Conservation (phyloP, 2,888 invertebrate species). For the Andrena trimmerana region DNA sequence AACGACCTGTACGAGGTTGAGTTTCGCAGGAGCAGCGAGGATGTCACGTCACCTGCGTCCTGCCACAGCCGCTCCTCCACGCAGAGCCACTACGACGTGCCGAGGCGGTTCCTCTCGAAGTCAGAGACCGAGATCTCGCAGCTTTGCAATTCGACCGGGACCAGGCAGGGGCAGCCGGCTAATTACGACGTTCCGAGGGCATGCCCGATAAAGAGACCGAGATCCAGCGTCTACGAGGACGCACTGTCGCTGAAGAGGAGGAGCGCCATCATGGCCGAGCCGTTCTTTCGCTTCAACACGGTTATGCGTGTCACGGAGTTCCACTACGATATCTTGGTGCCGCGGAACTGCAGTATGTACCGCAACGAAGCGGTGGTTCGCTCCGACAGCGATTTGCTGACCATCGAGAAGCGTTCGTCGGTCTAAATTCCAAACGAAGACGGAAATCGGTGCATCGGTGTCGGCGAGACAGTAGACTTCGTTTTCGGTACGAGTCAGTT, state of each 20-base stretch:
- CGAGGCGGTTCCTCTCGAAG: conserved; percentile 63
- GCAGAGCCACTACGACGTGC: conserved; percentile 66
- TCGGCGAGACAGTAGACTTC: not conserved
- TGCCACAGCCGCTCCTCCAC: conserved; percentile 25
- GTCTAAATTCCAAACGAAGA: not conserved
- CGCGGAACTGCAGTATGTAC: conserved; percentile 55
- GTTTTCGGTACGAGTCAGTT: not conserved
- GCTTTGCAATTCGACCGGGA: not conserved
- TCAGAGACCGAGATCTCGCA: conserved; percentile 63
- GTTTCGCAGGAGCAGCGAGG: conserved; percentile 50
- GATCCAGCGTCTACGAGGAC: conserved; percentile 72
- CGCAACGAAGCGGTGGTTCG: not conserved
- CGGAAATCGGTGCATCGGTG: not conserved
- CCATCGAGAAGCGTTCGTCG: not conserved
- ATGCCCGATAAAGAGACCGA: conserved; percentile 52
- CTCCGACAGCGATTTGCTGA: not conserved
- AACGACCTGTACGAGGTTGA: conserved; percentile 63
- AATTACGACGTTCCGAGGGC: conserved; percentile 70
- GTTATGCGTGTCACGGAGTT: conserved; percentile 31
- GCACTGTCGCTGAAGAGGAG: conserved; percentile 66
- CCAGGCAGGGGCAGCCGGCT: not conserved
- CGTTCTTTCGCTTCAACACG: conserved; percentile 52
- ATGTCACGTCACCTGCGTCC: not conserved
- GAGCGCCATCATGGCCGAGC: conserved; percentile 15
- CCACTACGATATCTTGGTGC: conserved; percentile 70